Base-by-base conservation (phyloP, 2,113 vertebrate species). In the Greenwoodochromis staneri region DNA sequence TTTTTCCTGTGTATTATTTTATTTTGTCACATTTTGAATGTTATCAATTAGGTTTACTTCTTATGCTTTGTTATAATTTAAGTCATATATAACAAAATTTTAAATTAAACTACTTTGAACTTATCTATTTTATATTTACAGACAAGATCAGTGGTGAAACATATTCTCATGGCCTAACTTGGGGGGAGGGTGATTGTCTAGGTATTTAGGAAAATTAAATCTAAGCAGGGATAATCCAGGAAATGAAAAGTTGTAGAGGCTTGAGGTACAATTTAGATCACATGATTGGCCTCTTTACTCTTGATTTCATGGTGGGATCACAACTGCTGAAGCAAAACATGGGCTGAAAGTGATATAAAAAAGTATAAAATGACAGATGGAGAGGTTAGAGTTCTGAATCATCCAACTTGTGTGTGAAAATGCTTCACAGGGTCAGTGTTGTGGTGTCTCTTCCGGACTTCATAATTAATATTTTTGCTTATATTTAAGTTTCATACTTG, bases 221-320 rank as follows among this genome's bases (percentile, higher is more conserved):
- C 21, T 42, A 92, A 93, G 81, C 66, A 29, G 21, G 29, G 83
- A 78, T 93, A 87, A 89, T 94, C 69, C 91, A 94, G 93, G 94
- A 94, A 95, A 95, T 94, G 89, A 95, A 90, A 92, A 82, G 57
- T 81, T 82, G 76, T 36, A 51, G 61, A 89, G 83, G 81, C 61
- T 47, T 63, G 78, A 42, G 61, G n/a, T 55, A 86, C 81, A 34
- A 54, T 6, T 69, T 34, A 9, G 83, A 51, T 94, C 85, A 84
- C 82, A 82, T 63, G 88, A 88, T 86, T 69, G 19, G 66, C 84
- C 76, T 88, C 82, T 45, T 83, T 49, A 45, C 90, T 84, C 61
- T 45, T 59, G 86, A 93, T 90, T 81, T 86, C 80, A 84, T 10
- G 36, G 88, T 84, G 38, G 85, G 84, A 87, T 91, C 80, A 51